Base-by-base conservation (phyloP, 2,888 invertebrate species). In the Trisateles emortualis region DNA sequence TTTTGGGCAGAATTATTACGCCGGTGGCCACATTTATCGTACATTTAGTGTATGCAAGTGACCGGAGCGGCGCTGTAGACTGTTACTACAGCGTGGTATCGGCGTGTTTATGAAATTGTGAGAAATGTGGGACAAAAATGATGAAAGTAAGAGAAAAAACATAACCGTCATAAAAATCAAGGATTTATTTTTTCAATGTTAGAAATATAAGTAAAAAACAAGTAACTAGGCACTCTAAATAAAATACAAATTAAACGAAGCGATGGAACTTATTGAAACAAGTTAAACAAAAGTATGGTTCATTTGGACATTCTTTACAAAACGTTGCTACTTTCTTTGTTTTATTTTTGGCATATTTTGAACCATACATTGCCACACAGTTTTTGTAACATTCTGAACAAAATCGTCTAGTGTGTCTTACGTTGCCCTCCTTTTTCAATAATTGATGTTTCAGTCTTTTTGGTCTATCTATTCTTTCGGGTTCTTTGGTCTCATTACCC, bases 271-370 rank as follows among this genome's bases (percentile, higher is more conserved):
- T 41, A 49, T 58, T 58, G 46, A 58, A 58, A 43, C 53, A 53
- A 10, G 6, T 16, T 13, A 55, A 19, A 35, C 55, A 55, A 50
- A 40, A 55, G 11, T 46, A 42, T 16, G 50, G 57, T 45, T 57
- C 44, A 45, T 32, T 43, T 10, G 48, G 52, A 41, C 57, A 56
- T 39, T 47, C 30, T 44, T 40, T 29, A 35, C 57, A 57, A 41
- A 24, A 57, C 1, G 52, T 57, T 44, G 30, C 41, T 13, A 59
- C 51, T 59, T 54, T 54, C 39, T 59, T 54, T 14, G 59, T 45
- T 45, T 52, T 59, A 22, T 58, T 58, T 46, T 38, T 50, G 33
- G 58, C 58, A n/a, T 6, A 19, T 29, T 19, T 16, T 38, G 19
- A 19, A 55, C 51, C 33, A 19, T 44, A 44, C 22, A 16, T 41